Percentiles rank a stretch among this genome's conserved stretches.
Conservation (phyloP, 2,797 vertebrate genomes). For the Acrocephalus scirpaceus region DNA sequence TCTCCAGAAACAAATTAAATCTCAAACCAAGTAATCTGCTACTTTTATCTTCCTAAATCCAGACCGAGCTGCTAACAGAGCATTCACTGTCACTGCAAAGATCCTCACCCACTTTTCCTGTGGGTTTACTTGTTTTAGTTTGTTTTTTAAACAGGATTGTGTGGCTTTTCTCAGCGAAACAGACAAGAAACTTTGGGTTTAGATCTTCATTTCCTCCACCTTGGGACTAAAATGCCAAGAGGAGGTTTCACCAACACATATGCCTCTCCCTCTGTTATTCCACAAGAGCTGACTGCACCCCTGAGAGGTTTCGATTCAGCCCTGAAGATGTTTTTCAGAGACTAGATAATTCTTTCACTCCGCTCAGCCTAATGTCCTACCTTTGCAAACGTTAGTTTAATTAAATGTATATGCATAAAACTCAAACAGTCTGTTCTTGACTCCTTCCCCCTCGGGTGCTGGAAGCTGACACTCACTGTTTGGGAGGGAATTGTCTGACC, state of each 20-base stretch:
- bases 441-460: slow-evolving; percentile 2
- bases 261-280: neutral
- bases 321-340: slow-evolving; percentile 16
- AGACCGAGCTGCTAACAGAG: slow-evolving; percentile 18
- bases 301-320: slow-evolving; percentile 2
- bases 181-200: neutral
- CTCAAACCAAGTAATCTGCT: slow-evolving; percentile 55
- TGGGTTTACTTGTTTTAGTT: neutral
- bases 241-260: neutral
- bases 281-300: neutral
- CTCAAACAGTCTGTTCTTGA: slow-evolving; percentile 44
- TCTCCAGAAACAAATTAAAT: slow-evolving; percentile 50
- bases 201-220: neutral
- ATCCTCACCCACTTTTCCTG: neutral
- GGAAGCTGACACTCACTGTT: neutral
- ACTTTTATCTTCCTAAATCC: slow-evolving; percentile 49
- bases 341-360: slow-evolving; percentile 38
- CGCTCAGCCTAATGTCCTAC: neutral
- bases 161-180: neutral
- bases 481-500: slow-evolving; percentile 19
- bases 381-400: neutral
- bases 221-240: neutral
- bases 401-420: slow-evolving; percentile 46
- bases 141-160: neutral
- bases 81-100: neutral